Evolutionary conservation across 2,888 invertebrate species (phyloP), one percentile per base, ranked within the genome.

Genomic region (Sarcophaga subvicina): DNA sequence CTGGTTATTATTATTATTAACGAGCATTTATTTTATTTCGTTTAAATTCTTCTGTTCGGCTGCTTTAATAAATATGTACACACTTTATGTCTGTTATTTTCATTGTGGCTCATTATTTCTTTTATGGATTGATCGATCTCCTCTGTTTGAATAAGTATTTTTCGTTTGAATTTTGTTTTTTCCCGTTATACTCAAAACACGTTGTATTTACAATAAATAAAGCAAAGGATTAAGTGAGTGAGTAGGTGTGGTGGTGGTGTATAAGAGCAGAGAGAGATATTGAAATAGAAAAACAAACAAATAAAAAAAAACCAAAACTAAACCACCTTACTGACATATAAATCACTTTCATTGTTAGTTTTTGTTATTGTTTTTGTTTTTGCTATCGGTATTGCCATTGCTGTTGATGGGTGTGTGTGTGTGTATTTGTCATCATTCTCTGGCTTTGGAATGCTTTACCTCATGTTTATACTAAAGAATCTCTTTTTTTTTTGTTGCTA

Each of bases 321-420:
- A 77, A 63, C 64, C 78, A 83, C 62, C 77, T 85, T 49, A 80
- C 80, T 86, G 75, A 80, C 86, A 86, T 69, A 80, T 83, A 70
- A 69, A 81, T 81, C 75, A 83, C 79, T 87, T 87, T 87, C 84
- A 70, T 83, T 87, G 69, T 27, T 67, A 64, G 63, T 66, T 73
- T 71, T 14, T 70, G 66, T 73, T 59, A 12, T 22, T 70, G 4
- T 66, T 73, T 71, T 14, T 70, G 66, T 73, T 59, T n/a, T 22
- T 70, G 4, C 20, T 76, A 54, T 54, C 17, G 54, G 54, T 54
- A 54, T 54, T 54, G 54, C 54, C 17, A 54, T 60, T 72, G 2
- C 11, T 20, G 47, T 72, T 49, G 45, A 37, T 60, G 67, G 47
- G 10, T 59, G 4, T 17, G 54, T 49, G 11, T 12, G 12, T 54